Percentiles rank a stretch among this genome's conserved stretches.
phyloP scores from a whole-genome alignment of 2,113 vertebrate species.

The Nerophis lumbriciformis region DNA sequence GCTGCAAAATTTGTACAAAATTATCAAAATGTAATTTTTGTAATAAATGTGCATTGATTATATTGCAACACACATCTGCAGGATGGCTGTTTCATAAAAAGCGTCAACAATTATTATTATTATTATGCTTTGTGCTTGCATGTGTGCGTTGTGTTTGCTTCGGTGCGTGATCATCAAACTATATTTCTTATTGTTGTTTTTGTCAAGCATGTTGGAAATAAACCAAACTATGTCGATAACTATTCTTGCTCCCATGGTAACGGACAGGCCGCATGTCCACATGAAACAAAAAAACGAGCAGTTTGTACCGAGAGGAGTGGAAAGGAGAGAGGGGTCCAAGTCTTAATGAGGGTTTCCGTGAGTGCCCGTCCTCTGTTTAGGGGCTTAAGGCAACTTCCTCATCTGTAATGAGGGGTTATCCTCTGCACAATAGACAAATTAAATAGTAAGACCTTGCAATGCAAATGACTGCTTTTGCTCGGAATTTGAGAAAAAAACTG shows the following conservation, averaged over 20 bases:
- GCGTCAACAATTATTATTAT: too few relatives aligned
- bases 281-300: conserved; percentile 17
- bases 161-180: too few relatives aligned
- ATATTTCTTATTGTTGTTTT: too few relatives aligned
- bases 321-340: conserved; percentile 17
- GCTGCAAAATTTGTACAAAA: too few relatives aligned
- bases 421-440: conserved; percentile 61
- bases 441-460: conserved; percentile 53
- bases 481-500: conserved; percentile 51
- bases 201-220: conserved; percentile 16
- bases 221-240: conserved; percentile 31
- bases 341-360: conserved; percentile 18
- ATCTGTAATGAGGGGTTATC: conserved; percentile 55
- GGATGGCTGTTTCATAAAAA: too few relatives aligned
- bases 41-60: too few relatives aligned
- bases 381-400: conserved; percentile 60
- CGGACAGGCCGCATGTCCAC: conserved; percentile 40
- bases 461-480: conserved; percentile 67
- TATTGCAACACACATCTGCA: too few relatives aligned
- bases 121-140: too few relatives aligned
- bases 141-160: too few relatives aligned
- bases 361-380: conserved; percentile 45
- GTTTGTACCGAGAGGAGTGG: conserved; percentile 1
- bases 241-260: conserved; percentile 34
- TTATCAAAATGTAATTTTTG: too few relatives aligned